phyloP scores from a whole-genome alignment of 2,797 vertebrate species.

The Hypotaenidia okinawae region DNA sequence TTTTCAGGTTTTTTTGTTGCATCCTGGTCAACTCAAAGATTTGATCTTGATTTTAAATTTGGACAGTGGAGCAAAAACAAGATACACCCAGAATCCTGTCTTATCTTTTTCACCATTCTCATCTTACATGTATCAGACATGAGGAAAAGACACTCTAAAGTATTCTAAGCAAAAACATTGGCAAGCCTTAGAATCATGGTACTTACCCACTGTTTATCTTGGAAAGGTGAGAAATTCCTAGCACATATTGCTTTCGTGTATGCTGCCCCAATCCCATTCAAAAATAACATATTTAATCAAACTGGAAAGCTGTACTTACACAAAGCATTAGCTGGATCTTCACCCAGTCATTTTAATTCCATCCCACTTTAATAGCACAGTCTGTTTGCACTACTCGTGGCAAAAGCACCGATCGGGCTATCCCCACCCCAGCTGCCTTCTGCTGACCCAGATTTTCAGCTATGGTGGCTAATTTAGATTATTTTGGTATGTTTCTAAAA shows the following conservation, averaged over 20 bases:
- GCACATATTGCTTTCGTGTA: background rate
- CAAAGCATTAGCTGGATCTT: background rate
- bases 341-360: background rate
- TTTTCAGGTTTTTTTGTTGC: background rate
- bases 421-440: background rate
- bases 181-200: background rate
- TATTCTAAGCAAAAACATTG: background rate
- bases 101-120: background rate
- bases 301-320: background rate
- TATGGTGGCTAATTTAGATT: background rate
- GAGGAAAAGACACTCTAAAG: background rate
- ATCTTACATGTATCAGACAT: background rate
- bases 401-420: background rate
- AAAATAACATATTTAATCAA: constrained; percentile 8
- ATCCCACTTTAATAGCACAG: background rate
- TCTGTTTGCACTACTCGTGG: background rate
- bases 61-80: background rate
- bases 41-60: background rate
- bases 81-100: background rate
- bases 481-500: background rate
- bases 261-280: background rate
- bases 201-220: constrained; percentile 19
- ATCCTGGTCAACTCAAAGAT: background rate
- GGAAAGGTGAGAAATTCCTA: constrained; percentile 49
- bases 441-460: constrained; percentile 14